These are phyloP conservation scores for Lasioglossum oenotherae DNA, from an alignment of 2,888 invertebrate genomes.

Conservation along the genomic window DNA sequence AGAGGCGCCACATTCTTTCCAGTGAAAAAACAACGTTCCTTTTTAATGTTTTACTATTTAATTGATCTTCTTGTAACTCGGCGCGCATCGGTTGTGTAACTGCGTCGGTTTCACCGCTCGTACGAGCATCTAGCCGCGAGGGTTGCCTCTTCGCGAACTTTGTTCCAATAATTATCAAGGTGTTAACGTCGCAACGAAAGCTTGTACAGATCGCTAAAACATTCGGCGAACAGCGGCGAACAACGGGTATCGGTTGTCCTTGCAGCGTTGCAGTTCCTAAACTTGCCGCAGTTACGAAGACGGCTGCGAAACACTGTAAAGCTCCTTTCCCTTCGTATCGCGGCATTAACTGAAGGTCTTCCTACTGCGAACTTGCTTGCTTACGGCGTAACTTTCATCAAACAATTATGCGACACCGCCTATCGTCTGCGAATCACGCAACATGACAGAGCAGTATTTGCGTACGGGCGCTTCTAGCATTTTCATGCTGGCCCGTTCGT, in stretches of 20 bases:
- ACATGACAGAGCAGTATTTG: constrained; percentile 14
- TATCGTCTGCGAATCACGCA: constrained; percentile 15
- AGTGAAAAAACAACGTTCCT: too few relatives aligned
- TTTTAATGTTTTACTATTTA: too few relatives aligned
- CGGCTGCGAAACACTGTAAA: constrained; percentile 19
- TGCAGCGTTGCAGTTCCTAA: constrained; percentile 32
- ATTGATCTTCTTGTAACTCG: background rate
- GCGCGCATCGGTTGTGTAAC: background rate
- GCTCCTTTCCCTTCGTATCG: constrained; percentile 49
- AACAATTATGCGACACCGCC: constrained; percentile 36
- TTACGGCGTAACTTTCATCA: constrained; percentile 48
- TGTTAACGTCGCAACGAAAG: constrained; percentile 24
- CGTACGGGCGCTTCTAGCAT: background rate
- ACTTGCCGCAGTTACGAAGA: constrained; percentile 38
- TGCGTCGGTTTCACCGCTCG: background rate
- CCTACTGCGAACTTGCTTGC: constrained; percentile 30
- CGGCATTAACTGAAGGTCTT: constrained; percentile 42
- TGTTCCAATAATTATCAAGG: constrained; percentile 16
- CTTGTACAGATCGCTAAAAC: constrained; percentile 18
- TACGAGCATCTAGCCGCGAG: background rate
- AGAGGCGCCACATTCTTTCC: too few relatives aligned
- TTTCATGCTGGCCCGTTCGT: too few relatives aligned
- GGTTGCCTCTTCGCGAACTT: background rate
- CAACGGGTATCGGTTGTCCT: constrained; percentile 33
- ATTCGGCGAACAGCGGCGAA: constrained; percentile 15